Evolutionary conservation across 2,113 vertebrate species (phyloP), one percentile per base, ranked within the genome.

Genomic region (Nymphicus hollandicus): DNA sequence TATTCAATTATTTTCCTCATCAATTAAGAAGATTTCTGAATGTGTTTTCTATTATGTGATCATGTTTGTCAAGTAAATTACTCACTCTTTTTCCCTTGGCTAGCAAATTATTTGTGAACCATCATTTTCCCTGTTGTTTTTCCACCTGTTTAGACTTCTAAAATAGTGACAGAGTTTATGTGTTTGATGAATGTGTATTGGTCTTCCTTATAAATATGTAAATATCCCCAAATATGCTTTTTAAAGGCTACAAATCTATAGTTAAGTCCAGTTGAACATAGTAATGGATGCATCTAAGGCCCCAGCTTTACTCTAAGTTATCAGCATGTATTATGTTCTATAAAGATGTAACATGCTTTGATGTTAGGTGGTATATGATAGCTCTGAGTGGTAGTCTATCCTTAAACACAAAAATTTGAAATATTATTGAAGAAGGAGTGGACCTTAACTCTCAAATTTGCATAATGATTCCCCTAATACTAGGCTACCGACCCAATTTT

Each of bases 21-120:
- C 91, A 95, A 88, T 95, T 95, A 91, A 89, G 86, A 91, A 91
- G 65, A 92, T 95, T 87, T 91, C 79, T 89, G 89, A 92, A 64
- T 69, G 64, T 73, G 66, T 95, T 92, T 95, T 89, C 74, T 83
- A 72, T 80, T 85, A 85, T 18, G 22, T 87, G 73, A 82, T 81
- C 56, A 58, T 87, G 66, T 85, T 93, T 94, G 58, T 91, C 78
- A 80, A 80, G 58, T 95, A 89, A 94, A 95, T 95, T 91, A 94
- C 92, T 91, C 73, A 92, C 94, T 88, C 64, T 50, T 95, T 92
- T 93, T 87, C 24, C 23, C 43, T 91, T 63, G 85, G 78, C 53
- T 49, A 94, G 81, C 18, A 95, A 95, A 91, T 96, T 86, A 86
- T 91, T 95, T 92, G 83, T 55, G 56, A 92, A 82, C 35, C 31